These are phyloP conservation scores for Poecile montanus DNA, from an alignment of 2,797 vertebrate species.

Conservation along the genomic window DNA sequence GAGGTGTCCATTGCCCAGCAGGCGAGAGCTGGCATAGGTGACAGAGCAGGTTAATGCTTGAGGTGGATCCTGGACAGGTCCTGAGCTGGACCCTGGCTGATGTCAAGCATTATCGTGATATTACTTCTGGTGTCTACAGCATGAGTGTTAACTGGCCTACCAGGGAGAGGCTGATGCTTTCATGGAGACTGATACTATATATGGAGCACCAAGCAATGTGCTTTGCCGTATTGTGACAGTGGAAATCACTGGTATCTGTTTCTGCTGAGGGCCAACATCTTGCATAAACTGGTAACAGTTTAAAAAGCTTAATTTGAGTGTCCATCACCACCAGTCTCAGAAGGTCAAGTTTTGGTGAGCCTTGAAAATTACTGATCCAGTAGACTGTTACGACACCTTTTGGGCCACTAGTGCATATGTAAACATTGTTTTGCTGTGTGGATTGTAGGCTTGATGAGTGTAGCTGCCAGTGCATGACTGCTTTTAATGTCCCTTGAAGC, in stretches of 20 bases:
- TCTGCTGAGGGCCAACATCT: background rate
- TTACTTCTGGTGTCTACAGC: accelerated
- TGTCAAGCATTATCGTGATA: background rate
- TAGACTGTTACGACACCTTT: background rate
- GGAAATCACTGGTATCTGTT: background rate
- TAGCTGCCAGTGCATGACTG: background rate
- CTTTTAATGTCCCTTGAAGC: background rate
- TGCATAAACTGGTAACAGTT: background rate
- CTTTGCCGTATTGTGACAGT: background rate
- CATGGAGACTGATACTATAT: accelerated
- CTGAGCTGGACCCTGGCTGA: background rate
- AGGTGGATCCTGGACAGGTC: no score
- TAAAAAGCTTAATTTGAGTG: background rate
- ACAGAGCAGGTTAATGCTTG: accelerated
- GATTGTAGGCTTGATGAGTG: background rate
- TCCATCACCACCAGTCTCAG: background rate
- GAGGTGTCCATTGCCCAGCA: background rate
- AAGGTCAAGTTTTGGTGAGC: background rate
- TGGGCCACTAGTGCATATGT: accelerated
- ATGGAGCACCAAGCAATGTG: background rate
- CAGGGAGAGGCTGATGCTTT: background rate
- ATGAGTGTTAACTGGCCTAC: background rate
- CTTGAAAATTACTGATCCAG: background rate
- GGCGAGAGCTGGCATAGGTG: accelerated
- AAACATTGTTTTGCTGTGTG: background rate